Conservation (phyloP, 2,797 vertebrate species). For the Muscicapa comitata region DNA sequence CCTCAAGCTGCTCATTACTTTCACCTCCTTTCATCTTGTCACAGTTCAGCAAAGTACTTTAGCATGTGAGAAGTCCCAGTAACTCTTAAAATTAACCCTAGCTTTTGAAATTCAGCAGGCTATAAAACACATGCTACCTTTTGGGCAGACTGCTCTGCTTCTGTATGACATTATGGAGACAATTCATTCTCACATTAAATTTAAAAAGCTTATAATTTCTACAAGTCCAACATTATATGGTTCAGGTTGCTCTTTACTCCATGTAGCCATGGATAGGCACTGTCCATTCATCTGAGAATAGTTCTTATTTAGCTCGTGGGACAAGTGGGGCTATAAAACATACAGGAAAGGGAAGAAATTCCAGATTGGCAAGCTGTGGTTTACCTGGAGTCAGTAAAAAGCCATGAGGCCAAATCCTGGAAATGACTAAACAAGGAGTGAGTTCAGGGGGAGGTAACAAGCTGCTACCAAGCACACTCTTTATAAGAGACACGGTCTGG, state of each 20-base stretch:
- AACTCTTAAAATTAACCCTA: constrained; percentile 41
- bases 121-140: constrained; percentile 7
- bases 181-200: not conserved
- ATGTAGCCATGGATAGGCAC: not conserved
- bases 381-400: constrained; percentile 16
- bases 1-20: constrained; percentile 52
- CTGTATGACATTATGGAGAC: not conserved
- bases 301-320: not conserved
- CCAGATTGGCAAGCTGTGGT: not conserved
- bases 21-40: constrained; percentile 55
- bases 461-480: not conserved
- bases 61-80: constrained; percentile 24
- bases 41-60: constrained; percentile 34
- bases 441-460: not conserved
- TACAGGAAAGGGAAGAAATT: constrained; percentile 30
- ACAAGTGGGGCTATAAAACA: not conserved
- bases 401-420: not conserved
- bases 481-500: not conserved
- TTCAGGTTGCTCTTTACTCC: not conserved
- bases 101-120: constrained; percentile 17
- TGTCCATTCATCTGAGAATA: not conserved
- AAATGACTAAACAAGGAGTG: not conserved
- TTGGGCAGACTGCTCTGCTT: not conserved
- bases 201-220: constrained; percentile 1
- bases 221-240: fast-evolving